Evolutionary conservation across 92 coral and sea anemone species (phyloP).

Genomic region (Micromussa lordhowensis): DNA sequence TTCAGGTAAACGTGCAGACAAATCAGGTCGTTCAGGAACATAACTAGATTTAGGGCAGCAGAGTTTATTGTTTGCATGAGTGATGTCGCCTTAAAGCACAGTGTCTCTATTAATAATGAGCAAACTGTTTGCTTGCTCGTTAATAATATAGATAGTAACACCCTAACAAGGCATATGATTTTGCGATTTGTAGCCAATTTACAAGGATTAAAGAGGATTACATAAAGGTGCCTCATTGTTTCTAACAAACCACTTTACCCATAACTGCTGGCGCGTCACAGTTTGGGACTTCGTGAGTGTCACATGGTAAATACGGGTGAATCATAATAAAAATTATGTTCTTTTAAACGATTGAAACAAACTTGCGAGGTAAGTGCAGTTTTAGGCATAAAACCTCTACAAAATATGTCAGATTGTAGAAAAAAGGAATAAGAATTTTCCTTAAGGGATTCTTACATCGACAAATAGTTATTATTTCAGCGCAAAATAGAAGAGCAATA

Average conservation of each 20-base stretch:
- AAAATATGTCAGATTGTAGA: background rate
- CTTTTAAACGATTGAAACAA: background rate
- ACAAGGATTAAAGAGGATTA: conserved; percentile 4
- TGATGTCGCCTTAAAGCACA: background rate
- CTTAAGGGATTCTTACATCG: background rate
- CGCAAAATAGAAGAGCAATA: background rate
- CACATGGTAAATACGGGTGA: background rate
- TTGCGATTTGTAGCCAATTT: background rate
- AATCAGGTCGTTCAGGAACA: background rate
- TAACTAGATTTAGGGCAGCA: background rate
- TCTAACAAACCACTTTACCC: background rate
- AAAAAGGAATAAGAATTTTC: background rate
- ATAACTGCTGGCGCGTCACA: background rate
- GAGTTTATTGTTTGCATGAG: background rate
- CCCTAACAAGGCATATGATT: background rate
- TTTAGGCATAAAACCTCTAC: background rate
- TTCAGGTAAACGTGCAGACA: background rate
- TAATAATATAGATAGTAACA: background rate
- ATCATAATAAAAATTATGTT: background rate
- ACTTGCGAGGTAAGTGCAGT: background rate
- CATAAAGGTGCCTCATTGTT: background rate
- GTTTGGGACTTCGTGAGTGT: background rate
- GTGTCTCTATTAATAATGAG: background rate
- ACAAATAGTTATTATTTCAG: background rate
- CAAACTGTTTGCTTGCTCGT: background rate